Percentiles rank a stretch among this genome's conserved stretches.
Conservation (phyloP, 2,113 vertebrate genomes). For the Peromyscus maniculatus region DNA sequence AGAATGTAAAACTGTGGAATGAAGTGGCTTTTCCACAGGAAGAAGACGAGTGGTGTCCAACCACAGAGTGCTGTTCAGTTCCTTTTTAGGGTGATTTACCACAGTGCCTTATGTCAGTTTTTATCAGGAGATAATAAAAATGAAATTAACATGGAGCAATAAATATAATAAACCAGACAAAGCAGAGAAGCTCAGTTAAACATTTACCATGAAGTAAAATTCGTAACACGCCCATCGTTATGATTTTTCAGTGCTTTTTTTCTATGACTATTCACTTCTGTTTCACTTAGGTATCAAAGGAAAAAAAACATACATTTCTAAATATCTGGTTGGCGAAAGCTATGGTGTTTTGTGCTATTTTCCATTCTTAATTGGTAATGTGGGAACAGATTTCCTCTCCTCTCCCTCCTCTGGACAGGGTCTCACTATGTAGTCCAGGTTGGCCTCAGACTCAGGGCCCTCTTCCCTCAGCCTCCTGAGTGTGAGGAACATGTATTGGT, state of each 20-base stretch:
- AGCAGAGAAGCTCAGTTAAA: not conserved
- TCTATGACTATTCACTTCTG: conserved; percentile 27
- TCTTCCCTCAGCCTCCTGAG: not conserved
- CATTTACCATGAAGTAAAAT: conserved; percentile 56
- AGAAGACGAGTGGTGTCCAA: not conserved
- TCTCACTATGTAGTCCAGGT: not conserved
- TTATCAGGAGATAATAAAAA: conserved; percentile 44
- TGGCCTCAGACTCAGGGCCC: not conserved
- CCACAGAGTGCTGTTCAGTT: conserved; percentile 23
- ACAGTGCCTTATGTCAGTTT: conserved; percentile 4
- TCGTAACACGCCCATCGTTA: not conserved
- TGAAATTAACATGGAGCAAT: conserved; percentile 51
- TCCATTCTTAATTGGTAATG: not conserved
- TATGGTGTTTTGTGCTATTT: not conserved
- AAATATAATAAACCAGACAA: not conserved
- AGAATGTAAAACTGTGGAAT: not conserved
- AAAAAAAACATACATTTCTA: not conserved
- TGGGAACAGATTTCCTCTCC: not conserved
- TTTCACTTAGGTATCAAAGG: not conserved
- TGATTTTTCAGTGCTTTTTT: conserved; percentile 1
- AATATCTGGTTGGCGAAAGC: not conserved
- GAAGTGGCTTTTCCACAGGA: not conserved
- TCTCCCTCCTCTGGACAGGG: not conserved
- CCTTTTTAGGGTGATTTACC: not conserved
- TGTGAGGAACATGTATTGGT: too few species aligned